Evolutionary conservation across 2,113 vertebrate species (phyloP).

Genomic region (Psilopsiagon aymara): DNA sequence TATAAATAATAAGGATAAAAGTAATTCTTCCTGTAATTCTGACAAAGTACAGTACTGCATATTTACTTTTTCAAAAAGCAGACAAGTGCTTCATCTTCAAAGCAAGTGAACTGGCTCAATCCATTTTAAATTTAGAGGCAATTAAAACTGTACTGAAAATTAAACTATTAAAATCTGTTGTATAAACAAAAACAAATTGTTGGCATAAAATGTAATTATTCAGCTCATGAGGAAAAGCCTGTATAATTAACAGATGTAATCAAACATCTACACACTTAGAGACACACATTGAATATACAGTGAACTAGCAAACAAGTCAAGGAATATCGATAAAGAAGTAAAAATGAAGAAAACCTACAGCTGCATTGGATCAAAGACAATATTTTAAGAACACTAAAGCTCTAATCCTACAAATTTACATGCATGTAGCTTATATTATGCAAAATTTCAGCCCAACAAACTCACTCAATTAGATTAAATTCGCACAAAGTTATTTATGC

Average conservation of each 20-base stretch:
- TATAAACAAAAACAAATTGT: slow-evolving; percentile 51
- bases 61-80: not conserved
- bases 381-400: not conserved
- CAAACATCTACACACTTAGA: slow-evolving; percentile 56
- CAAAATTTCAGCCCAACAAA: not conserved
- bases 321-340: not conserved
- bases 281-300: not conserved
- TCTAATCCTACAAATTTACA: not conserved
- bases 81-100: not conserved
- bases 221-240: slow-evolving; percentile 39
- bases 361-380: not conserved
- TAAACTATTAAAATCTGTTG: slow-evolving; percentile 51
- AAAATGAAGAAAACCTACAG: not conserved
- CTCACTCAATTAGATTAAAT: not conserved
- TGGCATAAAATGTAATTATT: slow-evolving; percentile 37
- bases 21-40: not conserved
- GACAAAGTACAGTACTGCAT: not conserved
- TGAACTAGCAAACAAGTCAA: slow-evolving; percentile 18
- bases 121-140: slow-evolving; percentile 42
- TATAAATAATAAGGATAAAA: not conserved
- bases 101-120: slow-evolving; percentile 56
- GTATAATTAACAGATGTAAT: slow-evolving; percentile 39
- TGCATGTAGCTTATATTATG: not conserved
- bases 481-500: not conserved
- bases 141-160: slow-evolving; percentile 45